Evolutionary conservation across 2,113 vertebrate genomes (phyloP).

Genomic region (Gymnobelideus leadbeateri): DNA sequence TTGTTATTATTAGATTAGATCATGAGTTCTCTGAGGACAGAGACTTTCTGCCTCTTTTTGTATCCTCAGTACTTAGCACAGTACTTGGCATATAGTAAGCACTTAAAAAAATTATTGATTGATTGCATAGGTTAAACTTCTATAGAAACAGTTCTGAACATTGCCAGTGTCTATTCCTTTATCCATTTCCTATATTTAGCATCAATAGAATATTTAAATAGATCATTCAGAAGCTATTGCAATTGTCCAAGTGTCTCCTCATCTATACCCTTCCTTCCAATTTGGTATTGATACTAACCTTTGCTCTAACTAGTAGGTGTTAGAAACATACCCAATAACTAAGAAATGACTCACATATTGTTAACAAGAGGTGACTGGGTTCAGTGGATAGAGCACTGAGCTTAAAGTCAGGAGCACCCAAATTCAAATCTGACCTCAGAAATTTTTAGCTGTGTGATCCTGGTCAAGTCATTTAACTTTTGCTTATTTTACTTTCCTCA

Average conservation of each 20-base stretch:
- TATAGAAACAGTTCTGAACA: background rate
- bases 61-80: background rate
- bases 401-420: background rate
- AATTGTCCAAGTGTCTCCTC: background rate
- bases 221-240: background rate
- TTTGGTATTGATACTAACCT: background rate
- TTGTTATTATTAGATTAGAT: background rate
- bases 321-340: background rate
- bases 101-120: background rate
- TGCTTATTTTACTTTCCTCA: background rate
- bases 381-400: background rate
- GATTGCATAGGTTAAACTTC: background rate
- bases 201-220: background rate
- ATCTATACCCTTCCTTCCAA: background rate
- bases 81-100: background rate
- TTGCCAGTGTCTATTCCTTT: background rate
- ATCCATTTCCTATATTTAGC: background rate
- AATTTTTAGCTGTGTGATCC: background rate
- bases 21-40: background rate
- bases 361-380: background rate
- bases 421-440: background rate
- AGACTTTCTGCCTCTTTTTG: background rate
- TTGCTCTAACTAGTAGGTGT: background rate
- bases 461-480: background rate
- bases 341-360: background rate